Evolutionary conservation across 2,797 vertebrate genomes (phyloP), one percentile per base, ranked within the genome.

Genomic region (Cacajao melanocephalus): DNA sequence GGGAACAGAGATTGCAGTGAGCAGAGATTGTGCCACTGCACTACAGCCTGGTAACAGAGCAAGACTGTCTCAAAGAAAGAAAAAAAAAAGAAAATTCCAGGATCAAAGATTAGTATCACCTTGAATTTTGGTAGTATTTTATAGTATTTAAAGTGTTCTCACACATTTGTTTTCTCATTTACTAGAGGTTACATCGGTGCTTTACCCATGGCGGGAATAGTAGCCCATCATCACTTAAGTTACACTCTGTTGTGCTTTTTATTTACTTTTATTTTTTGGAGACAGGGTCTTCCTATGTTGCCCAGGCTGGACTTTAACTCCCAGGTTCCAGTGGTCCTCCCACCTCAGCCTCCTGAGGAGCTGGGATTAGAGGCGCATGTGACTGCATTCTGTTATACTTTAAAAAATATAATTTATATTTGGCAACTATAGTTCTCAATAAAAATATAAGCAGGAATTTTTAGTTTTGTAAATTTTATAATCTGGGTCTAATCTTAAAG

Each of bases 121-220:
- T 88, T 85, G 36, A 83, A 80, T 84, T 96, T 88, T 73, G n/a
- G 20, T 91, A 75, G 76, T 50, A 52, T 39, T 97, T 70, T 92
- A 39, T 17, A 92, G 41, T 88, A 83, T 64, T 90, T 30, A 50
- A 28, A 93, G 55, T 61, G 76, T 91, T 93, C 48, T 95, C 5
- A 88, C 11, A 7, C 36, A 30, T 30, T 2, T 57, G 58, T 92
- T 96, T 97, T 87, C 46, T 94, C 28, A 92, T 75, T 90, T 86
- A 17, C 55, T 93, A 44, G 48, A 75, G 30, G 9, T 61, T 86
- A 83, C 78, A 41, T 33, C 28, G 33, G 2, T 64, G n/a, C 78
- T 82, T 95, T 90, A 41, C 30, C 24, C 76, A 10, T 82, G 67
- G 48, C 82, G 19, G 20, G 20, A 86, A 81, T 81, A 93, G 64